phyloP scores from a whole-genome alignment of 2,113 vertebrate species.

The Tachysurus fulvidraco region DNA sequence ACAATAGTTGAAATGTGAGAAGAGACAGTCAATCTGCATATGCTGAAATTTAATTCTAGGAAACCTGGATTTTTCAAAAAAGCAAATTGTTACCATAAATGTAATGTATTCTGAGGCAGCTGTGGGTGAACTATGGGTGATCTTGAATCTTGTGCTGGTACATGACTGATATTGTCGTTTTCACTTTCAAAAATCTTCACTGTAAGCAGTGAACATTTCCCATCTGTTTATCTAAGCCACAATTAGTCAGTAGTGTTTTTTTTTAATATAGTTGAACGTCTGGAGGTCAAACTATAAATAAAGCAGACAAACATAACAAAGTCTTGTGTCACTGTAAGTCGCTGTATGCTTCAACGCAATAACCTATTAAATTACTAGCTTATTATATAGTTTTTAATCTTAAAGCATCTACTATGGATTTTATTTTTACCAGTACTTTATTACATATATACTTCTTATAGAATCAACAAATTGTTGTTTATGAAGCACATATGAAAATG shows the following conservation, averaged over 20 bases:
- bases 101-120: not conserved
- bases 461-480: too few species aligned
- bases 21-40: not conserved
- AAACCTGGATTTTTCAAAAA: not conserved
- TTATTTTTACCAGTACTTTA: not conserved
- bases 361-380: not conserved
- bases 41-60: not conserved
- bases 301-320: not conserved
- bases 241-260: not conserved
- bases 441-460: too few species aligned
- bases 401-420: not conserved
- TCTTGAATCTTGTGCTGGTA: not conserved
- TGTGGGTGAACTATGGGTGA: not conserved
- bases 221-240: not conserved
- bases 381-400: not conserved
- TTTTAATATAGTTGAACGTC: not conserved
- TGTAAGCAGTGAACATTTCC: not conserved
- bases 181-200: not conserved
- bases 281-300: not conserved
- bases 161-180: not conserved
- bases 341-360: not conserved
- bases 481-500: too few species aligned
- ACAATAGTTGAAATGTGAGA: not conserved
- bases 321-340: not conserved
- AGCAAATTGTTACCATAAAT: not conserved